Conservation (phyloP, 1,140 invertebrate species). For the Prorops nasuta region DNA sequence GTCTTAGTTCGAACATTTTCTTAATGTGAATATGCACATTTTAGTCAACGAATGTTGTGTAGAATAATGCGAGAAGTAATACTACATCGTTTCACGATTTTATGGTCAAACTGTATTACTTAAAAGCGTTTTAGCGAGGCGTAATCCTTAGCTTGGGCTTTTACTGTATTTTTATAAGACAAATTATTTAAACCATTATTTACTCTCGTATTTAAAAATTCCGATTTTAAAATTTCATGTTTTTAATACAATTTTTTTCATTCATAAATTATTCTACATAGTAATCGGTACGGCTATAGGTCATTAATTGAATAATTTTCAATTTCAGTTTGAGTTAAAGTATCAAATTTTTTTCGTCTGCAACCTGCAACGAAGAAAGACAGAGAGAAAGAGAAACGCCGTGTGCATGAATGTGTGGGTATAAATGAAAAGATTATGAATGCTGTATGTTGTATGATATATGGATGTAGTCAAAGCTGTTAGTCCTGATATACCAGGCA, state of each 20-base stretch:
- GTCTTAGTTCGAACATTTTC: constrained; percentile 29
- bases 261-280: not conserved
- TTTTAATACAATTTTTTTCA: not conserved
- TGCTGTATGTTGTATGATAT: constrained; percentile 12
- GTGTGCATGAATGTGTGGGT: constrained; percentile 4
- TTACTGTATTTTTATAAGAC: not conserved
- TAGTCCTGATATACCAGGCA: constrained; percentile 18
- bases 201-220: not conserved
- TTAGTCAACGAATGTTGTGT: constrained; percentile 23
- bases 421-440: constrained; percentile 8
- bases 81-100: constrained; percentile 5
- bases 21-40: constrained; percentile 14
- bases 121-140: not conserved
- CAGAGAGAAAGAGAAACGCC: not conserved
- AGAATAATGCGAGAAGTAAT: constrained; percentile 14
- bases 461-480: constrained; percentile 12
- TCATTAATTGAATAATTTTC: constrained; percentile 21
- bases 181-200: not conserved
- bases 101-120: constrained; percentile 5
- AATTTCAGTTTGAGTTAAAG: constrained; percentile 14
- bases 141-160: not conserved
- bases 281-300: not conserved
- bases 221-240: not conserved
- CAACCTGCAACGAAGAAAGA: constrained; percentile 16
- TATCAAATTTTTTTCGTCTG: constrained; percentile 23